These are phyloP conservation scores for Lutraria lutraria DNA, from an alignment of 2,888 invertebrate species.

Conservation along the genomic window DNA sequence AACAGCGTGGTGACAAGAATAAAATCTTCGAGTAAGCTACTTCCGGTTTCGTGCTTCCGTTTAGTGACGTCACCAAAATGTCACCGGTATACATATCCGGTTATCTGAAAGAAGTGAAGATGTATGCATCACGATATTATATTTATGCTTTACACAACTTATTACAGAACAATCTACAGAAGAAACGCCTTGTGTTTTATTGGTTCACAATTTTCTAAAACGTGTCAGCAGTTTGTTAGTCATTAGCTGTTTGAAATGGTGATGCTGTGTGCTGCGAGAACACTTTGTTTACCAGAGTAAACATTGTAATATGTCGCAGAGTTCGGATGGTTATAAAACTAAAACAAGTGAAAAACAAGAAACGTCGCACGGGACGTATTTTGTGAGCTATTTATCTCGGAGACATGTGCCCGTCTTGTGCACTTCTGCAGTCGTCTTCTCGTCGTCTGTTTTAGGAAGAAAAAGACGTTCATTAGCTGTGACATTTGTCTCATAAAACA, in stretches of 20 bases:
- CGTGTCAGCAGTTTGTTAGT: background rate
- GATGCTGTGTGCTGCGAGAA: background rate
- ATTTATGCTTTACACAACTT: constrained; percentile 18
- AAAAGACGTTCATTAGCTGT: constrained; percentile 65
- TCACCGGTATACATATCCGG: background rate
- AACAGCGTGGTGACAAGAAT: background rate
- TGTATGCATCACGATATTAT: constrained; percentile 9
- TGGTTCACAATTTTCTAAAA: background rate
- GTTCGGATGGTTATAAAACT: background rate
- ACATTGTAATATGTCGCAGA: background rate
- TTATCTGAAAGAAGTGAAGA: background rate
- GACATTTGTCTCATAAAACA: constrained; percentile 71
- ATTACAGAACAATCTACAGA: background rate
- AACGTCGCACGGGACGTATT: background rate
- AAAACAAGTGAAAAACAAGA: background rate
- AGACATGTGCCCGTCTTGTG: constrained; percentile 41
- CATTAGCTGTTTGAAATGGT: background rate
- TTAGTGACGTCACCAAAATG: constrained; percentile 5
- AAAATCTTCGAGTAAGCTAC: background rate
- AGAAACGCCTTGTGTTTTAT: background rate
- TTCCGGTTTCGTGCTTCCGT: constrained; percentile 15
- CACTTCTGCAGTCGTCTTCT: constrained; percentile 35
- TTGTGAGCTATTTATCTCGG: constrained; percentile 9
- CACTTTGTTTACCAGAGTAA: background rate
- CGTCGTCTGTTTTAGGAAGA: constrained; percentile 55